A percentile compares a stretch with the other conserved stretches of the same genome.
These are phyloP conservation scores for Tinamus guttatus DNA, from an alignment of 2,113 vertebrate genomes.

Conservation along the genomic window DNA sequence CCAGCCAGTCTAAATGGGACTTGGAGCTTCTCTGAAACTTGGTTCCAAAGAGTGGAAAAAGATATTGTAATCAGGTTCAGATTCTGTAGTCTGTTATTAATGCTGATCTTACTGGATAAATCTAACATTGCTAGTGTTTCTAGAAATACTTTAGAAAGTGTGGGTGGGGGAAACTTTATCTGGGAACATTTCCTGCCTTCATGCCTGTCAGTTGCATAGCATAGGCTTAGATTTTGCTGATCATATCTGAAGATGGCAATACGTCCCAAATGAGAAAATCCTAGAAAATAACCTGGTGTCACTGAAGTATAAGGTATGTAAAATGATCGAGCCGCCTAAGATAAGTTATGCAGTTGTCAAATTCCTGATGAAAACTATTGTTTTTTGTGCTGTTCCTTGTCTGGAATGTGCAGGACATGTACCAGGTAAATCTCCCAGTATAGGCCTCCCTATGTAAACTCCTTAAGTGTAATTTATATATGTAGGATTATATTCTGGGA, in stretches of 20 bases:
- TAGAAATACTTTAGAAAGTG: neutral
- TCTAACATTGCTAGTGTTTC: neutral
- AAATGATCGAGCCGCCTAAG: constrained; percentile 50
- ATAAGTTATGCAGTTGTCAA: constrained; percentile 72
- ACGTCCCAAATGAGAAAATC: constrained; percentile 35
- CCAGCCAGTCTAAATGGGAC: neutral
- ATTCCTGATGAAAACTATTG: constrained; percentile 87
- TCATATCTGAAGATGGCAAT: constrained; percentile 54
- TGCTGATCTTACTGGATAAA: neutral
- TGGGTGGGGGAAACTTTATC: constrained; percentile 62
- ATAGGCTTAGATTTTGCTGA: constrained; percentile 53
- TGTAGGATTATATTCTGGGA: constrained; percentile 85
- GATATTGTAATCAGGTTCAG: neutral
- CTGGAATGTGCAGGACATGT: constrained; percentile 95
- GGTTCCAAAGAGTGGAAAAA: neutral
- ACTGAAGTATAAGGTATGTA: constrained; percentile 40
- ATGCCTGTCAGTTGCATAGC: constrained; percentile 19
- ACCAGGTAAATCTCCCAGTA: constrained; percentile 91
- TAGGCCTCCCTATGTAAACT: constrained; percentile 75
- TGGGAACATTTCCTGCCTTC: constrained; percentile 67
- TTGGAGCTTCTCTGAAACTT: neutral
- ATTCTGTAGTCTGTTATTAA: neutral
- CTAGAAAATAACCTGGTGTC: constrained; percentile 14
- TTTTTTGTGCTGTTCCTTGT: constrained; percentile 92
- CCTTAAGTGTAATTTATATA: constrained; percentile 68